Conservation (phyloP, 2,888 invertebrate species). For the Chrysomela aeneicollis region DNA sequence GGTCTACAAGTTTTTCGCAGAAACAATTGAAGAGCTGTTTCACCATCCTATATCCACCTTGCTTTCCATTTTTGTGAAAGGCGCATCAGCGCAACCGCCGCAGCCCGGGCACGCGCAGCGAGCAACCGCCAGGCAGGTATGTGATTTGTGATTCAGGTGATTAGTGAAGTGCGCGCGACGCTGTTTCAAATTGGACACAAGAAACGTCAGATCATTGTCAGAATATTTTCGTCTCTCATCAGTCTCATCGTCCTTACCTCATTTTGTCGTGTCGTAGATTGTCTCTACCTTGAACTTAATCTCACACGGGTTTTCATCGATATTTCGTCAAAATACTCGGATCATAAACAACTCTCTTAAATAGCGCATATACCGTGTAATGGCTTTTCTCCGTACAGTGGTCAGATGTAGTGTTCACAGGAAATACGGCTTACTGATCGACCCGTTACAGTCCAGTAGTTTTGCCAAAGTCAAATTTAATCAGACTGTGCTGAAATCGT, state of each 20-base stretch:
- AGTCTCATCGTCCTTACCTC: not conserved
- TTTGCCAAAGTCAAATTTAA: slow-evolving; percentile 52
- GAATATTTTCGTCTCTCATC: not conserved
- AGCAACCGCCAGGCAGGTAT: too few species aligned
- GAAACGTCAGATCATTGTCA: not conserved
- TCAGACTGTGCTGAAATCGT: slow-evolving; percentile 59
- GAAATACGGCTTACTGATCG: slow-evolving; percentile 57
- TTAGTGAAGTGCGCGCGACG: slow-evolving; percentile 26
- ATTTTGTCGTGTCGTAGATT: not conserved
- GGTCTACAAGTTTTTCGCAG: too few species aligned
- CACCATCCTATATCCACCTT: too few species aligned
- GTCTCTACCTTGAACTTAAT: not conserved
- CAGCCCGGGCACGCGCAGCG: too few species aligned
- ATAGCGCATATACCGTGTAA: slow-evolving; percentile 45
- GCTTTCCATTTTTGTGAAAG: too few species aligned
- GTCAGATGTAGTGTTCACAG: slow-evolving; percentile 59
- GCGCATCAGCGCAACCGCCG: too few species aligned
- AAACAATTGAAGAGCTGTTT: too few species aligned
- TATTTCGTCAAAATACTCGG: slow-evolving; percentile 24
- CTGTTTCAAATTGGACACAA: slow-evolving; percentile 10
- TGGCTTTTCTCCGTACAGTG: slow-evolving; percentile 64
- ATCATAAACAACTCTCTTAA: slow-evolving; percentile 21
- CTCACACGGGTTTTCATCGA: not conserved
- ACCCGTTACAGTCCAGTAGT: slow-evolving; percentile 47
- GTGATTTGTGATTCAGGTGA: too few species aligned